Evolutionary conservation across 1,140 invertebrate genomes (phyloP).

Genomic region (Bombus polaris): DNA sequence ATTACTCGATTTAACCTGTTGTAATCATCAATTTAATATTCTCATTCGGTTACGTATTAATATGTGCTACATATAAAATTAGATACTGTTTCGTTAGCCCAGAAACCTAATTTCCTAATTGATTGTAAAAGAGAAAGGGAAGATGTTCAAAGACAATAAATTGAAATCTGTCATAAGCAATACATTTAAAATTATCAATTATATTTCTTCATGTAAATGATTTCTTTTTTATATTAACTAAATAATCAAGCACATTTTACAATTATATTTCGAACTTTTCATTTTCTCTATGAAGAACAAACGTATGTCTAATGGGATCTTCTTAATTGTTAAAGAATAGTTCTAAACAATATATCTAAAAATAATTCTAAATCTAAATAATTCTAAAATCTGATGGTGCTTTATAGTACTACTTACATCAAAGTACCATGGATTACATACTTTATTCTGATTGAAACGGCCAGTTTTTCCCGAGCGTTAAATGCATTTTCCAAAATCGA

Average conservation of each 20-base stretch:
- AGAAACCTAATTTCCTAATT: neutral
- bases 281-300: neutral
- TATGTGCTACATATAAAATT: neutral
- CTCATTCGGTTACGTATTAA: neutral
- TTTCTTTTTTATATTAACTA: too few relatives aligned
- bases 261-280: neutral
- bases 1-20: neutral
- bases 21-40: slow-evolving; percentile 9
- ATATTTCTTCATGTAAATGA: neutral
- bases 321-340: neutral
- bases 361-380: too few relatives aligned
- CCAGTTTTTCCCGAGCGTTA: neutral
- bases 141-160: too few relatives aligned
- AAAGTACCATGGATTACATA: too few relatives aligned
- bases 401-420: too few relatives aligned
- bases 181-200: neutral
- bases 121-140: neutral
- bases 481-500: neutral
- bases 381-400: too few relatives aligned
- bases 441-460: too few relatives aligned
- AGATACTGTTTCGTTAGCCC: neutral
- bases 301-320: neutral
- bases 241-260: too few relatives aligned
- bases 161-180: too few relatives aligned
- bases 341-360: neutral